Conservation (phyloP, 2,888 invertebrate species). For the Synergus japonicus region DNA sequence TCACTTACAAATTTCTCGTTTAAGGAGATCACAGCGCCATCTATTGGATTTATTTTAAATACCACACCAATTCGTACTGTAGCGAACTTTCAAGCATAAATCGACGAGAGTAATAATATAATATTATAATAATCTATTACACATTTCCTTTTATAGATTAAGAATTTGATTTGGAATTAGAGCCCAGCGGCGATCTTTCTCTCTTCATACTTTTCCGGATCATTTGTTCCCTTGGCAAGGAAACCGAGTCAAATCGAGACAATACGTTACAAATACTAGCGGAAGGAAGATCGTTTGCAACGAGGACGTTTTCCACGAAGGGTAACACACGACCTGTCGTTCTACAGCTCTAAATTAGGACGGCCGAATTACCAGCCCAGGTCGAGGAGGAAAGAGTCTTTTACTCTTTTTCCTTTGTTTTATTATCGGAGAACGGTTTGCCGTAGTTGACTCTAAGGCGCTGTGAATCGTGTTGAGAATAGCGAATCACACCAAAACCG, state of each 20-base stretch:
- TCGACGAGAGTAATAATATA: no score
- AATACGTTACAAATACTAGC: conserved; percentile 33
- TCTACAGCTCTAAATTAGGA: conserved; percentile 43
- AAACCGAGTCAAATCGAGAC: conserved; percentile 35
- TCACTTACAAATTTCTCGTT: no score
- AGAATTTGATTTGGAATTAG: conserved; percentile 5
- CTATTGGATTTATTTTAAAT: no score
- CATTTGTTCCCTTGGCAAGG: conserved; percentile 28
- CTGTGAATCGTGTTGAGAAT: conserved; percentile 51
- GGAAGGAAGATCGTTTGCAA: conserved; percentile 30
- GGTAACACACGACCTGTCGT: conserved; percentile 40
- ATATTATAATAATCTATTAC: background rate
- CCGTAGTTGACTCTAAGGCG: conserved; percentile 45
- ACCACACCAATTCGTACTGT: no score
- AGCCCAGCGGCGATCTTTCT: background rate
- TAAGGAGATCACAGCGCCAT: no score
- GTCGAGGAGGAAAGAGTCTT: background rate
- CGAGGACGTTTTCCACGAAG: conserved; percentile 12
- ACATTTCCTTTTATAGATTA: background rate
- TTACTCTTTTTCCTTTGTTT: conserved; percentile 44
- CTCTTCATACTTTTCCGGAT: conserved; percentile 26
- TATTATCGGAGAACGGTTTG: conserved; percentile 47
- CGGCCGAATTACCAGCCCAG: conserved; percentile 3
- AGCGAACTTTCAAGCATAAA: no score
- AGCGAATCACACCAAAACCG: conserved; percentile 37